Evolutionary conservation across 2,113 vertebrate genomes (phyloP), one percentile per base, ranked within the genome.

Genomic region (Orientallactaga bullata): DNA sequence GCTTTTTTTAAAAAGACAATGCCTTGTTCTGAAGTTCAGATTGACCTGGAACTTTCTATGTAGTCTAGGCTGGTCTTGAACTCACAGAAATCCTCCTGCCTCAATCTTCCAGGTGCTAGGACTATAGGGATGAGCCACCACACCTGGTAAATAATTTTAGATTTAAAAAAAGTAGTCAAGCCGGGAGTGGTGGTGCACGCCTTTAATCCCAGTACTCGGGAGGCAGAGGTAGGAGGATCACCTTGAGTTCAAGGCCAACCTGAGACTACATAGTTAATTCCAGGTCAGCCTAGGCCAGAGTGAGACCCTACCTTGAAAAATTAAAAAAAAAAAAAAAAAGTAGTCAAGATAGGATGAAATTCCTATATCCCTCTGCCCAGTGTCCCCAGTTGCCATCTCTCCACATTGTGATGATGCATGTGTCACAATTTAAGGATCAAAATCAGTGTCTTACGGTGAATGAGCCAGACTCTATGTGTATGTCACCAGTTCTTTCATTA

Each of bases 371-470:
- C 4, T 58, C 32, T 12, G 1, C 47, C 32, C 32, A 7, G n/a
- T 12, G 0, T 61, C 68, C 32, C n/a, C 30, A 13, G 0, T 17
- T 3, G 37, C 39, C 1, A 4, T 28, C n/a, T 3, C 60, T 18
- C 65, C 15, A 12, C 16, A 6, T 13, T 39, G 24, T 9, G 2
- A 2, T 0, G 23, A 8, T 8, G 15, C 17, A 55, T 30, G 23
- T 21, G 24, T 47, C 7, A 32, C 68, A 17, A 32, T 39, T 20
- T 37, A 23, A 77, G 76, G 39, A 32, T 16, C 73, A 23, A 23
- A 39, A 15, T 0, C 11, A 21, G 18, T 8, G 17, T 28, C 15
- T 80, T 35, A 20, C 60, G 51, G 15, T 24, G 72, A 65, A 17
- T n/a, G 23, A 16, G 5, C 7, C 69, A 51, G 77, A 10, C 7